Percentiles rank a stretch among this genome's conserved stretches.
Evolutionary conservation across 2,113 vertebrate species (phyloP).

Genomic region (Zosterops lateralis): DNA sequence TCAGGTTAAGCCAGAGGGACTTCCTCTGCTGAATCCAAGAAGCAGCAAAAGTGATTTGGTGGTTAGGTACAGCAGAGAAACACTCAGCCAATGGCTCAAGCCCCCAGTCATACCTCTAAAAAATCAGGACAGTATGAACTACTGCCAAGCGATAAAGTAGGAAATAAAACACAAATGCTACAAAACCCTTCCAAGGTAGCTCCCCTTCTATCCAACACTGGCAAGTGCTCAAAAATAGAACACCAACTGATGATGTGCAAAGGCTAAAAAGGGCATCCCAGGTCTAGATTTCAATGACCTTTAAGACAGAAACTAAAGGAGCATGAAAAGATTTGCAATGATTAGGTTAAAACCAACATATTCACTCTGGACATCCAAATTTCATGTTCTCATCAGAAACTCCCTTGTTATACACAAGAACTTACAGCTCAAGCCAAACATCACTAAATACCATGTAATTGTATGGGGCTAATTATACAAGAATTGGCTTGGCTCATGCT

Average conservation of each 20-base stretch:
- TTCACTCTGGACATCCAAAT: background rate
- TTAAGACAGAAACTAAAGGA: conserved; percentile 18
- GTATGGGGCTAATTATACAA: background rate
- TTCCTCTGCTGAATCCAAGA: background rate
- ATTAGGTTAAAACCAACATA: conserved; percentile 23
- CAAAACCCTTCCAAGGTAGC: background rate
- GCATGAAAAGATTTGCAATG: background rate
- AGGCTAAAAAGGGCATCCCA: conserved; percentile 30
- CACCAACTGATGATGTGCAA: background rate
- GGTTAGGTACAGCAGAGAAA: background rate
- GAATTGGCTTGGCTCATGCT: background rate
- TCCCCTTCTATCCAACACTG: background rate
- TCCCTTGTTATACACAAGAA: background rate
- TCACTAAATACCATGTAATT: background rate
- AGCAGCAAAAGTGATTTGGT: background rate
- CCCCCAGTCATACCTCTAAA: background rate
- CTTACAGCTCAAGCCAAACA: conserved; percentile 19
- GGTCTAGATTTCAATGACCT: conserved; percentile 42
- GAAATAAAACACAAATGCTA: conserved; percentile 14
- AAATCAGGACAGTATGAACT: background rate
- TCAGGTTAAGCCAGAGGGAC: background rate
- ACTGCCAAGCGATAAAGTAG: background rate
- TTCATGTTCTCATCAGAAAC: background rate
- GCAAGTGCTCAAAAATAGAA: conserved; percentile 8
- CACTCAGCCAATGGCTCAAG: background rate